These are phyloP conservation scores for Oxystoma pomonae DNA, from an alignment of 2,888 invertebrate species.

Conservation along the genomic window DNA sequence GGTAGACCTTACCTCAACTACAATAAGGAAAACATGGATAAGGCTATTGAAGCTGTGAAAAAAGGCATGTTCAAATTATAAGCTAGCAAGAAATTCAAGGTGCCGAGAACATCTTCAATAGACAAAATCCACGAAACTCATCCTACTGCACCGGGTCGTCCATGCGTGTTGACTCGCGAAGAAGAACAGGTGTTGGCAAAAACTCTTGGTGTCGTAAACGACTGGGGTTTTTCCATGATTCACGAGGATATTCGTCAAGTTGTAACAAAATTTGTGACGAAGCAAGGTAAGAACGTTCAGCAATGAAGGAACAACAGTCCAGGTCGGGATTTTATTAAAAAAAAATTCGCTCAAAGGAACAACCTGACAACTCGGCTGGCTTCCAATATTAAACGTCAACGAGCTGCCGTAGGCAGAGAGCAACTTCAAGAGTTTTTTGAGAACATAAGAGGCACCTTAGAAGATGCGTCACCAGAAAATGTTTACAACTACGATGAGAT, in stretches of 20 bases:
- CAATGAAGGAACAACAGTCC: constrained; percentile 17
- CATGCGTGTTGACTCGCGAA: constrained; percentile 13
- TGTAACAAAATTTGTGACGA: constrained; percentile 16
- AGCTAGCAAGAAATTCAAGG: constrained; percentile 9
- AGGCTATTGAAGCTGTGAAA: background rate
- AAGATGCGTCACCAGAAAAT: constrained; percentile 8
- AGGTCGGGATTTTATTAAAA: constrained; percentile 14
- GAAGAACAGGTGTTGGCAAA: constrained; percentile 18
- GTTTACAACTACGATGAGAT: too few relatives aligned
- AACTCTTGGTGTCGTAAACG: constrained; percentile 14
- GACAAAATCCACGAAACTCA: constrained; percentile 10
- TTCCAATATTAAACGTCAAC: constrained; percentile 8
- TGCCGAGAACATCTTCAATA: constrained; percentile 10
- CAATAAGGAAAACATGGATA: constrained; percentile 1
- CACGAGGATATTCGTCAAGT: constrained; percentile 13
- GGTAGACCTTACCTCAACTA: constrained; percentile 9
- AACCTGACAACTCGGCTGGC: constrained; percentile 6
- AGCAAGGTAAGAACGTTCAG: constrained; percentile 15
- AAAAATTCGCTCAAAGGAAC: constrained; percentile 11
- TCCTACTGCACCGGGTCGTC: constrained; percentile 12
- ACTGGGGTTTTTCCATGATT: constrained; percentile 16
- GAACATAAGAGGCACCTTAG: constrained; percentile 1
- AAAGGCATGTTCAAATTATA: constrained; percentile 1
- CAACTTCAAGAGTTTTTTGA: constrained; percentile 7
- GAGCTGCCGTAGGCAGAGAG: constrained; percentile 7